Evolutionary conservation across 2,888 invertebrate genomes (phyloP).

Genomic region (Corbicula japonica): DNA sequence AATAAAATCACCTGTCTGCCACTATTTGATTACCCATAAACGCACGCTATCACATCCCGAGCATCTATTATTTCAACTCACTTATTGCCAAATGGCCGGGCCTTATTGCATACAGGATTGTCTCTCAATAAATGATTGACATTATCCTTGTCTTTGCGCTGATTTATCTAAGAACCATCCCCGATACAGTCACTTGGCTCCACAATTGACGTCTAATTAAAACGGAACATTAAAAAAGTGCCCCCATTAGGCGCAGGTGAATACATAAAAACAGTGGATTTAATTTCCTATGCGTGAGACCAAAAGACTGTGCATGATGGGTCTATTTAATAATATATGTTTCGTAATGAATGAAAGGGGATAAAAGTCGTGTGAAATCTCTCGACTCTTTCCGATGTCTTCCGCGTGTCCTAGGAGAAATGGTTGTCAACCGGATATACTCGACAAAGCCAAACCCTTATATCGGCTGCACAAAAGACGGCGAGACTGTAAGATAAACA

Average conservation of each 20-base stretch:
- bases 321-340: conserved; percentile 27
- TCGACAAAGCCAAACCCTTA: conserved; percentile 22
- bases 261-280: conserved; percentile 42
- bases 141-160: conserved; percentile 20
- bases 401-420: conserved; percentile 21
- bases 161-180: conserved; percentile 45
- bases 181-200: background rate
- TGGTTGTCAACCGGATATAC: conserved; percentile 16
- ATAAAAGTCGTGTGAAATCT: conserved; percentile 12
- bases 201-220: conserved; percentile 39
- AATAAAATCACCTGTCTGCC: conserved; percentile 49
- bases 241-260: conserved; percentile 51
- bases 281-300: conserved; percentile 47
- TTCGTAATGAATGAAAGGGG: conserved; percentile 9
- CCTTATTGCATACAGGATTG: conserved; percentile 2
- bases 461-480: too few relatives aligned
- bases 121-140: conserved; percentile 29
- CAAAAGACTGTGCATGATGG: background rate
- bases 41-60: conserved; percentile 15
- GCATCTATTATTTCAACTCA: conserved; percentile 30
- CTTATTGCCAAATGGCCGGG: conserved; percentile 18
- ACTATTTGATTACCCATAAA: conserved; percentile 20
- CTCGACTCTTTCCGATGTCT: conserved; percentile 19
- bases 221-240: conserved; percentile 19
- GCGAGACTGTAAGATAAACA: too few relatives aligned